Evolutionary conservation across 2,113 vertebrate species (phyloP).

Genomic region (Tonatia bakeri): DNA sequence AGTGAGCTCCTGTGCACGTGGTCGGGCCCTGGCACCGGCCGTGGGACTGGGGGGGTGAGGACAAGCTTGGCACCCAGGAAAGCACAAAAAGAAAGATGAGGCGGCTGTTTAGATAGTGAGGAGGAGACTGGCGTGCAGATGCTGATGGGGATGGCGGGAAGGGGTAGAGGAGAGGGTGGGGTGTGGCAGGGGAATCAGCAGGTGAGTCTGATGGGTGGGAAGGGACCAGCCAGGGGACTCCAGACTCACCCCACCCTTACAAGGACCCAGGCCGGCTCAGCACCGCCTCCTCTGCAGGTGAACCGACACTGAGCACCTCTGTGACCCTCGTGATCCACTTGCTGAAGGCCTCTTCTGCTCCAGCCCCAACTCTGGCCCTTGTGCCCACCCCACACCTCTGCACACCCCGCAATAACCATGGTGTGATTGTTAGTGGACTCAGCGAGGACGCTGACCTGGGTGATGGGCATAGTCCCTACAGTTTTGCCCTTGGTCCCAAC

Average conservation of each 20-base stretch:
- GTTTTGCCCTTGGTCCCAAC: constrained; percentile 85
- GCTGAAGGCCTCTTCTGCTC: constrained; percentile 75
- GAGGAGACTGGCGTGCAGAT: not conserved
- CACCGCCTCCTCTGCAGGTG: constrained; percentile 72
- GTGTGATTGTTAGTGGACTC: constrained; percentile 82
- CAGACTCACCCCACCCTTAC: not conserved
- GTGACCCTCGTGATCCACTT: constrained; percentile 85
- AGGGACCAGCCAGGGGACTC: not conserved
- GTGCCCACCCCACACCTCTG: constrained; percentile 80
- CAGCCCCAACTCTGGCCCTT: not conserved
- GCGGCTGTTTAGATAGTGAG: not conserved
- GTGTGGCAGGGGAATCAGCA: not conserved
- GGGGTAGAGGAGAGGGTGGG: accelerated
- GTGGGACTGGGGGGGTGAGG: not conserved
- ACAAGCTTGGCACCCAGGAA: not conserved
- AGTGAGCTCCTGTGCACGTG: no score
- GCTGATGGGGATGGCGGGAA: no score
- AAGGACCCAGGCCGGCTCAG: not conserved
- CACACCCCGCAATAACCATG: constrained; percentile 86
- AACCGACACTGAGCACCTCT: constrained; percentile 81
- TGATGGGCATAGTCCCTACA: constrained; percentile 80
- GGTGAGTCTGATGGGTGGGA: not conserved
- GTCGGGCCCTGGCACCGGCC: not conserved
- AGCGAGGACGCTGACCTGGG: constrained; percentile 78
- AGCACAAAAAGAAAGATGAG: not conserved